phyloP scores from a whole-genome alignment of 2,888 invertebrate genomes.

The Loripinus fragilis region DNA sequence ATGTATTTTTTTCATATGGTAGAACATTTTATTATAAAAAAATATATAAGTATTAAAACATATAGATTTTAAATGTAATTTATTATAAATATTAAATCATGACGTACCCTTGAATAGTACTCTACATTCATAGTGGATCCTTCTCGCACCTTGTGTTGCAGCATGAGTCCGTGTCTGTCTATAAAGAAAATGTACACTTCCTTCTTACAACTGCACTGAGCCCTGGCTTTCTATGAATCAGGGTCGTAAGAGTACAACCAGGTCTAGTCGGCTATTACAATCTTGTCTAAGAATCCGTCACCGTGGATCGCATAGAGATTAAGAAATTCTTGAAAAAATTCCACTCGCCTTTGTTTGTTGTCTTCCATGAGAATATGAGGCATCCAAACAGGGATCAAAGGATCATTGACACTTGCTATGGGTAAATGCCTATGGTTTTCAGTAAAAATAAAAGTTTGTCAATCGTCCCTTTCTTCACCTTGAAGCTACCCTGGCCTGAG shows the following conservation, averaged over 20 bases:
- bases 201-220: not conserved
- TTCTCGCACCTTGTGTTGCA: constrained; percentile 4
- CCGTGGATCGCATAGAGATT: not conserved
- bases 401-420: no score
- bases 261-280: no score
- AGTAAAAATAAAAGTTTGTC: no score
- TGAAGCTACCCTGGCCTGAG: no score
- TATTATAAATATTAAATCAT: constrained; percentile 14
- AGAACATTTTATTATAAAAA: not conserved
- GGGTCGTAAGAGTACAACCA: not conserved
- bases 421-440: no score
- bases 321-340: constrained; percentile 6
- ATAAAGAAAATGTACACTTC: no score
- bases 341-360: constrained; percentile 7
- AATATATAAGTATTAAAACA: no score
- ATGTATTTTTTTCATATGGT: no score
- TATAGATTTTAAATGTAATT: constrained; percentile 6
- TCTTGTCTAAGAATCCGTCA: constrained; percentile 12
- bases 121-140: constrained; percentile 8
- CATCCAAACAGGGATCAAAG: no score
- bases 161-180: not conserved
- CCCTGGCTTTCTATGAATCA: not conserved
- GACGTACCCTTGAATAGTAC: constrained; percentile 12
- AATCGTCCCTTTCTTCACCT: no score
- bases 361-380: constrained; percentile 9